Percentiles rank a stretch among this genome's conserved stretches.
These are phyloP conservation scores for Cataglyphis livida DNA, from an alignment of 2,888 invertebrate genomes.

Conservation along the genomic window DNA sequence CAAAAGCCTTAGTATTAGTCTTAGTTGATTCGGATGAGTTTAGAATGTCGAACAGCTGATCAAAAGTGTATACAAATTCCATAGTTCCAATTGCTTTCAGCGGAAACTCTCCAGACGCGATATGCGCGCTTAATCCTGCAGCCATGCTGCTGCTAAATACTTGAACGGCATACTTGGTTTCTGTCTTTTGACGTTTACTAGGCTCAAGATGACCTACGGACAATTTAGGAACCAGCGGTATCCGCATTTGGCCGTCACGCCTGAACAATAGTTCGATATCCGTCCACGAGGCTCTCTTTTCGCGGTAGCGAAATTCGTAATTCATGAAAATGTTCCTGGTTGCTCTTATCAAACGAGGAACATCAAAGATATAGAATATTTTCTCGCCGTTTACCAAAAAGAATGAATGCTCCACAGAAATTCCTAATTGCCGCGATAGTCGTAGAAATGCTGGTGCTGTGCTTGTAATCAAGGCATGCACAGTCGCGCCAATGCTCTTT, in stretches of 20 bases:
- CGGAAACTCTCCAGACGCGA: slow-evolving; percentile 21
- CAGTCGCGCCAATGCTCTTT: slow-evolving; percentile 7
- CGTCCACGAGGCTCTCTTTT: slow-evolving; percentile 32
- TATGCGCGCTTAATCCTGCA: slow-evolving; percentile 19
- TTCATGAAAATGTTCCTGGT: slow-evolving; percentile 30
- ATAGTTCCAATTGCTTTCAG: slow-evolving; percentile 32
- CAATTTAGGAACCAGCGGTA: slow-evolving; percentile 27
- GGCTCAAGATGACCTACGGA: slow-evolving; percentile 22
- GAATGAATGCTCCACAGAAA: slow-evolving; percentile 25
- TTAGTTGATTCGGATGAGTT: not conserved
- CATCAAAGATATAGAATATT: slow-evolving; percentile 31
- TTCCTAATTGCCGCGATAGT: slow-evolving; percentile 4
- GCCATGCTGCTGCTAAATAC: slow-evolving; percentile 31
- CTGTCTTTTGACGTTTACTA: not conserved
- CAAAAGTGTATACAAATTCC: slow-evolving; percentile 25
- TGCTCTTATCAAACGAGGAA: slow-evolving; percentile 19
- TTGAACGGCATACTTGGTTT: slow-evolving; percentile 38
- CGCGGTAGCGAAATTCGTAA: slow-evolving; percentile 3
- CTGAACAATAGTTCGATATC: slow-evolving; percentile 42
- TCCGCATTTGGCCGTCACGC: slow-evolving; percentile 21
- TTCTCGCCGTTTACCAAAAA: slow-evolving; percentile 23
- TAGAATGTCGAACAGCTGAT: slow-evolving; percentile 27
- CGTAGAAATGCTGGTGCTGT: slow-evolving; percentile 21
- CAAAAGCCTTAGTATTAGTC: slow-evolving; percentile 9
- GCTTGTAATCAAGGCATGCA: slow-evolving; percentile 16